Conservation (phyloP, 1,140 invertebrate species). For the Pseudoatta argentina region DNA sequence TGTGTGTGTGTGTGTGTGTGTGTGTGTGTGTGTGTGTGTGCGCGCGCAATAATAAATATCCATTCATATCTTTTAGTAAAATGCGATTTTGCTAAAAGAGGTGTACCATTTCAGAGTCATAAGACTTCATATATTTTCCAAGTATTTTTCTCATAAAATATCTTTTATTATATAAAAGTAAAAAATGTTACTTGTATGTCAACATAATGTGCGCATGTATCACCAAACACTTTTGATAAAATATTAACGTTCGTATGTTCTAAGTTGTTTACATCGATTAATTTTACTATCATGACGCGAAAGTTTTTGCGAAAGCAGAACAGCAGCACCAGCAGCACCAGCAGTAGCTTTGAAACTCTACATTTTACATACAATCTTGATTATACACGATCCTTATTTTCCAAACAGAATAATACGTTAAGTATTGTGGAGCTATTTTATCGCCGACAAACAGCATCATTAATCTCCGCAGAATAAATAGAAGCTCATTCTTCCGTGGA, state of each 20-base stretch:
- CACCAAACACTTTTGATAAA: slow-evolving; percentile 18
- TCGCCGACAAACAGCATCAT: slow-evolving; percentile 57
- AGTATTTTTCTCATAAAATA: slow-evolving; percentile 17
- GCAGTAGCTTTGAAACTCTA: slow-evolving; percentile 24
- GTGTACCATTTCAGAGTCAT: neutral
- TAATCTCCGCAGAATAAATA: slow-evolving; percentile 55
- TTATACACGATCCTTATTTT: slow-evolving; percentile 42
- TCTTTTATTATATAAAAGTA: neutral
- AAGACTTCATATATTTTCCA: neutral
- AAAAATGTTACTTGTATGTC: neutral
- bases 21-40: too few relatives aligned
- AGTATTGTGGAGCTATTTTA: slow-evolving; percentile 43
- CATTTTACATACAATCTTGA: slow-evolving; percentile 50
- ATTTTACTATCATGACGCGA: slow-evolving; percentile 31
- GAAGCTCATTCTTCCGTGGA: slow-evolving; percentile 32
- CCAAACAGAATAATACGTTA: slow-evolving; percentile 51
- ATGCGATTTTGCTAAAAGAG: neutral
- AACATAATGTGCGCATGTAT: neutral
- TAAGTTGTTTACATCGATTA: slow-evolving; percentile 35
- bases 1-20: too few relatives aligned
- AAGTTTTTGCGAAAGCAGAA: slow-evolving; percentile 24
- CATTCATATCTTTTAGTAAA: neutral
- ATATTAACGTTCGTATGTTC: slow-evolving; percentile 15
- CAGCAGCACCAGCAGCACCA: neutral
- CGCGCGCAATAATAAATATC: neutral